These are phyloP conservation scores for Xanthia togata DNA, from an alignment of 2,888 invertebrate genomes.

Conservation along the genomic window DNA sequence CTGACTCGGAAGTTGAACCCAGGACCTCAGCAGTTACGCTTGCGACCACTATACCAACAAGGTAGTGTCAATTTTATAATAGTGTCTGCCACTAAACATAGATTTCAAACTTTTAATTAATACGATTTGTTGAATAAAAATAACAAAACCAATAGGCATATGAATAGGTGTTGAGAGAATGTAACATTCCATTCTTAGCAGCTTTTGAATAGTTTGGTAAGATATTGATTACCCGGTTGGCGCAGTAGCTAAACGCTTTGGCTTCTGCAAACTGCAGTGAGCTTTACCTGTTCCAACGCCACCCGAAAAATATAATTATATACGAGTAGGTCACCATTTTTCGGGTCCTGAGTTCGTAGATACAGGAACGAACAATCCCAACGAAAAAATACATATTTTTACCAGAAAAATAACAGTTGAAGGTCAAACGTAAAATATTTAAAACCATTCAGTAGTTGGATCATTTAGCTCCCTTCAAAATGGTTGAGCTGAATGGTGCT, in stretches of 20 bases:
- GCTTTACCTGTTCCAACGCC: not conserved
- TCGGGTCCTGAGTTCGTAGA: not conserved
- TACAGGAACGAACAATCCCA: too few relatives aligned
- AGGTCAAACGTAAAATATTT: not conserved
- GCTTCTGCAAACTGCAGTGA: too few relatives aligned
- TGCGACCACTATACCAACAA: too few relatives aligned
- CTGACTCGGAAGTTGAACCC: too few relatives aligned
- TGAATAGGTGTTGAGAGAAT: not conserved
- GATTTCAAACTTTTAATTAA: not conserved
- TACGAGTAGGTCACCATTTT: too few relatives aligned
- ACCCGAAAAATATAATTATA: not conserved
- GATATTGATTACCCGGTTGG: conserved; percentile 6
- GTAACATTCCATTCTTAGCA: not conserved
- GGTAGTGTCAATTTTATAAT: too few relatives aligned
- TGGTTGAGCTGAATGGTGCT: too few relatives aligned
- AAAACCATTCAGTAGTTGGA: conserved; percentile 5
- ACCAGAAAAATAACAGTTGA: not conserved
- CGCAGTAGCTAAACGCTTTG: not conserved
- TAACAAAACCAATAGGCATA: not conserved
- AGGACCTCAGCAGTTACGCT: too few relatives aligned
- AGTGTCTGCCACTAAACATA: not conserved
- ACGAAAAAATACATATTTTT: not conserved
- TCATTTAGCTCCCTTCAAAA: too few relatives aligned
- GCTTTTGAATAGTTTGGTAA: conserved; percentile 12
- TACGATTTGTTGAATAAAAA: not conserved